Evolutionary conservation across 1,140 invertebrate species (phyloP), one percentile per base, ranked within the genome.

Genomic region (Stegodyphus mimosarum): DNA sequence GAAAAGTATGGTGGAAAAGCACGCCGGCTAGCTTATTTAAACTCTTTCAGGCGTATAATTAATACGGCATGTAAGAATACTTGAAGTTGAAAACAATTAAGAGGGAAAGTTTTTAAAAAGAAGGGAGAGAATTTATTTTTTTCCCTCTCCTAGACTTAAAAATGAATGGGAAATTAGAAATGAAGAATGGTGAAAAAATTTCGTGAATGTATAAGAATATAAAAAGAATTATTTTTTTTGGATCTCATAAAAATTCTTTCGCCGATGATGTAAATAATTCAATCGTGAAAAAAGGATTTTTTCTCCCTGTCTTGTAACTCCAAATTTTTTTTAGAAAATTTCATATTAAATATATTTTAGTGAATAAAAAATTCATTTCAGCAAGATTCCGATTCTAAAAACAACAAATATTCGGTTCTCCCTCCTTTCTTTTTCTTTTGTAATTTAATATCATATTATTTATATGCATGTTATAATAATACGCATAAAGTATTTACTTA

Each of bases 11-110:
- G 7, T 7, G 6, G 71, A 53, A 83, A 64, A 66, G 69, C 53
- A 64, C 13, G 64, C 73, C 63, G 71, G 52, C 77, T 74, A 83
- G 70, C 63, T 84, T 84, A 84, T 84, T 84, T 84, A 84, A 84
- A 84, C 15, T 84, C 66, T 70, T 75, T 55, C 50, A 60, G 49
- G 50, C 81, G 18, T 75, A 17, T 84, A 84, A 84, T 84, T 84
- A 84, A 84, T 84, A 76, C 81, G 50, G 72, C 60, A 52, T 76
- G 49, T 76, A 75, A 84, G 73, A 84, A 84, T 51, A 69, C 81
- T 84, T 84, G 72, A 76, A 75, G 81, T 84, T 84, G 81, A 84
- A 84, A 84, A 84, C 81, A 84, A 84, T 84, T 84, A 84, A 84
- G 81, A 66, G 60, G 48, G 63, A 75, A 75, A 17, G 11, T 18